Base-by-base conservation (phyloP, 1,140 invertebrate species). In the Stratiolaelaps scimitus region DNA sequence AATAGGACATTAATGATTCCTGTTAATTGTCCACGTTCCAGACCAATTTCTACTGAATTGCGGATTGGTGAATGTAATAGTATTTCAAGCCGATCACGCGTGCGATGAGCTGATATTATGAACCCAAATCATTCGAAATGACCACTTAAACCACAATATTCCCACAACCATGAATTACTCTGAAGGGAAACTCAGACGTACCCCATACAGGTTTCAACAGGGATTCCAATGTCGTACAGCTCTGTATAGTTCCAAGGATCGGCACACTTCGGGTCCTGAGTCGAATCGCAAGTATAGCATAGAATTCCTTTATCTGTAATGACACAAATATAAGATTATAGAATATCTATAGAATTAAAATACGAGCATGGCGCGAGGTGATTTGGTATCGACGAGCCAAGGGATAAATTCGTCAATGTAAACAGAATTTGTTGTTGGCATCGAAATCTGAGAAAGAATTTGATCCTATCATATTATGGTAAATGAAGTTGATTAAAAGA, bases 231-330 rank as follows among this genome's bases (percentile, higher is more conserved):
- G 65, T 84, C 80, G 0, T 85, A 87, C 66, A 88, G 76, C 7
- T 85, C 86, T 17, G 89, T 91, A 75, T 88, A 89, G 76, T 94
- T 92, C 76, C 92, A 92, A 0, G 89, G 89, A 77, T 93, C 90
- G 73, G 85, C 88, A 75, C 89, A 94, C 60, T 86, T 79, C 20
- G 83, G 80, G 79, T 94, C 87, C 43, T 84, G 85, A 84, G 86
- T 88, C 69, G 86, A 89, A 75, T 92, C 87, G 74, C 90, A 93
- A 75, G 92, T 89, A 76, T 92, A 93, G 76, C 90, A 93, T 68
- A 64, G 66, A 26, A 71, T 69, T 10, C 64, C 65, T 43, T 68
- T 68, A 17, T 66, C 71, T 64, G 45, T 15, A 60, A 60, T 34
- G 34, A 20, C 26, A 60, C 13, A 45, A 45, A 45, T 13, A 45